phyloP scores from a whole-genome alignment of 2,797 vertebrate genomes.

The Enoplosus armatus region DNA sequence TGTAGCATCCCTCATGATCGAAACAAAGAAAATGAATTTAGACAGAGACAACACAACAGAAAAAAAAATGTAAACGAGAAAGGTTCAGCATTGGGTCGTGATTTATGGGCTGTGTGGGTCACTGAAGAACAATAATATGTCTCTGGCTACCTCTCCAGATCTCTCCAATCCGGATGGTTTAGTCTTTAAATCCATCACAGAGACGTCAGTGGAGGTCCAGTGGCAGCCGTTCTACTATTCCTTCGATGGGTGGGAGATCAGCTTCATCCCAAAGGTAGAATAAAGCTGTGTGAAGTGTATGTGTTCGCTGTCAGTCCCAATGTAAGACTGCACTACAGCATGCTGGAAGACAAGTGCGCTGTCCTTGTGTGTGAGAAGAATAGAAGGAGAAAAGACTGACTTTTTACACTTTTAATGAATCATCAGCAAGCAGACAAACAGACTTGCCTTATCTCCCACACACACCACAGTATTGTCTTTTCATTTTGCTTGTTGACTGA shows the following conservation, averaged over 20 bases:
- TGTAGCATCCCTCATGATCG: neutral
- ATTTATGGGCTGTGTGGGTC: conserved; percentile 74
- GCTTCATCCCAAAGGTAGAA: conserved; percentile 95
- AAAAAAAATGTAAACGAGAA: conserved; percentile 22
- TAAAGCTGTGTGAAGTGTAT: conserved; percentile 56
- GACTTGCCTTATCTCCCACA: neutral
- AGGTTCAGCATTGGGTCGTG: conserved; percentile 39
- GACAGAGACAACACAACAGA: neutral
- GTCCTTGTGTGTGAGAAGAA: neutral
- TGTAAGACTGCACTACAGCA: neutral
- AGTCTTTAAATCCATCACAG: conserved; percentile 96
- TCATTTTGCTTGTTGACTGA: neutral
- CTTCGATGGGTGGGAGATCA: conserved; percentile 99
- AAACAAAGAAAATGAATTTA: conserved; percentile 1
- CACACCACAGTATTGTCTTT: neutral
- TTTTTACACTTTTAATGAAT: conserved; percentile 8
- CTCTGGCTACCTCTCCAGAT: conserved; percentile 85
- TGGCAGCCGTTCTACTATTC: conserved; percentile 96
- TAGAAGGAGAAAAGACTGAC: neutral
- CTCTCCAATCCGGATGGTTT: conserved; percentile 94
- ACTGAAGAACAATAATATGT: conserved; percentile 76
- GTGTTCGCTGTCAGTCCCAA: conserved; percentile 19
- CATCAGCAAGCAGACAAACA: neutral
- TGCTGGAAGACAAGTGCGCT: neutral
- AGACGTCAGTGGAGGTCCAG: conserved; percentile 96